Evolutionary conservation across 2,888 invertebrate genomes (phyloP).

Genomic region (Brachyptera risi): DNA sequence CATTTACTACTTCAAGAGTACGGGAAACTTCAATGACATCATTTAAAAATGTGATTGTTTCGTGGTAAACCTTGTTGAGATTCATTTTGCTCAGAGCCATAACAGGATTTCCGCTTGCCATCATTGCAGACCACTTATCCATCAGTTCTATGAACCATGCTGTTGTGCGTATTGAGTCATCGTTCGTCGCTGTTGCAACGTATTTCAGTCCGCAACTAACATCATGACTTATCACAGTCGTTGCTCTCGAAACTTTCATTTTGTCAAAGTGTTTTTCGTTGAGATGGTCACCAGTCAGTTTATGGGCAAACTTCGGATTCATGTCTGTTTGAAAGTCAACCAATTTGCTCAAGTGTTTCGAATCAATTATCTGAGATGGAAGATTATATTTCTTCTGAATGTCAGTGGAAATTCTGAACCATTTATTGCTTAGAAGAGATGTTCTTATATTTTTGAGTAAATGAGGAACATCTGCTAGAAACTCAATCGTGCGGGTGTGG

Average conservation of each 20-base stretch:
- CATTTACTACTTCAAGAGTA: background rate
- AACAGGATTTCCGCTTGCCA: too few species aligned
- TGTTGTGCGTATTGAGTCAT: background rate
- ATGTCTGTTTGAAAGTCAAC: background rate
- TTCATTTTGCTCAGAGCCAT: background rate
- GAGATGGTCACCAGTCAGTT: background rate
- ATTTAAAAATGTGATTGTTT: background rate
- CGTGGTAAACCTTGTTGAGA: background rate
- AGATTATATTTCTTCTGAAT: background rate
- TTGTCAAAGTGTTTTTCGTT: background rate
- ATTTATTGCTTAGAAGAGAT: conserved; percentile 32
- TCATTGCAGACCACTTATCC: background rate
- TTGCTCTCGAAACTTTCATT: background rate
- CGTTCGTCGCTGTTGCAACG: background rate
- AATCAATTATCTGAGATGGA: background rate
- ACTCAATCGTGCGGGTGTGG: conserved; percentile 27
- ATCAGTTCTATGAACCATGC: background rate
- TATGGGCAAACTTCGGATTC: background rate
- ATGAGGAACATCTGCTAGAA: conserved; percentile 35
- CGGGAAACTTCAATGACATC: too few species aligned
- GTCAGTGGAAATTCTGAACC: conserved; percentile 18
- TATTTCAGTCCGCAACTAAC: background rate
- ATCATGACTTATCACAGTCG: background rate
- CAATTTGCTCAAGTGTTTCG: background rate
- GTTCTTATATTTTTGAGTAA: conserved; percentile 34